These are phyloP conservation scores for Campoplex capitator DNA, from an alignment of 2,888 invertebrate genomes.

Conservation along the genomic window DNA sequence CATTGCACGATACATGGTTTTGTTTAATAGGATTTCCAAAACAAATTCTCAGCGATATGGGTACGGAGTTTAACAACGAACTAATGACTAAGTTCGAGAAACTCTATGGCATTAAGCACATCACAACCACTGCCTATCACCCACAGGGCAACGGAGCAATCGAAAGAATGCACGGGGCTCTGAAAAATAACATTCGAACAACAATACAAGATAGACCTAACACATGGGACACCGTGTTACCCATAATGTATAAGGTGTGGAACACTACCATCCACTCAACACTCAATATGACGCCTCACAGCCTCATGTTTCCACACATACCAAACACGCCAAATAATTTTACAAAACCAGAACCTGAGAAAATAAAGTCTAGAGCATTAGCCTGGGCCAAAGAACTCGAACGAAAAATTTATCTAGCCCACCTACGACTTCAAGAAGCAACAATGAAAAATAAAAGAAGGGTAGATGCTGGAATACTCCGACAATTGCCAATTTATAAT, in stretches of 20 bases:
- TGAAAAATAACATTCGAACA: constrained; percentile 42
- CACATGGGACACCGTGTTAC: constrained; percentile 38
- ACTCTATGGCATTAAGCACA: constrained; percentile 29
- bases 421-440: constrained; percentile 32
- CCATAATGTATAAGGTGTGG: constrained; percentile 44
- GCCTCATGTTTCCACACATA: constrained; percentile 34
- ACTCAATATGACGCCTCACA: constrained; percentile 29
- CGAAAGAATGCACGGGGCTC: constrained; percentile 38
- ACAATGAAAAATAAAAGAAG: constrained; percentile 24
- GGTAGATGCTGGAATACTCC: constrained; percentile 29
- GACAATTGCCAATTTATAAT: constrained; percentile 27
- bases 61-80: constrained; percentile 39
- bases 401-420: constrained; percentile 26
- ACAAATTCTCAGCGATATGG: constrained; percentile 31
- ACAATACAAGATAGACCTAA: constrained; percentile 20
- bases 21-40: constrained; percentile 34
- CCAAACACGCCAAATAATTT: constrained; percentile 37
- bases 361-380: constrained; percentile 25
- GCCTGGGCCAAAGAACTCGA: constrained; percentile 37
- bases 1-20: constrained; percentile 40
- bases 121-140: constrained; percentile 33
- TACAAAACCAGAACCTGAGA: constrained; percentile 29
- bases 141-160: constrained; percentile 28
- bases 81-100: constrained; percentile 27
- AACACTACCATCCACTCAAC: constrained; percentile 39